Evolutionary conservation across 1,140 invertebrate genomes (phyloP), one percentile per base, ranked within the genome.

Genomic region (Drosophila arawakana): DNA sequence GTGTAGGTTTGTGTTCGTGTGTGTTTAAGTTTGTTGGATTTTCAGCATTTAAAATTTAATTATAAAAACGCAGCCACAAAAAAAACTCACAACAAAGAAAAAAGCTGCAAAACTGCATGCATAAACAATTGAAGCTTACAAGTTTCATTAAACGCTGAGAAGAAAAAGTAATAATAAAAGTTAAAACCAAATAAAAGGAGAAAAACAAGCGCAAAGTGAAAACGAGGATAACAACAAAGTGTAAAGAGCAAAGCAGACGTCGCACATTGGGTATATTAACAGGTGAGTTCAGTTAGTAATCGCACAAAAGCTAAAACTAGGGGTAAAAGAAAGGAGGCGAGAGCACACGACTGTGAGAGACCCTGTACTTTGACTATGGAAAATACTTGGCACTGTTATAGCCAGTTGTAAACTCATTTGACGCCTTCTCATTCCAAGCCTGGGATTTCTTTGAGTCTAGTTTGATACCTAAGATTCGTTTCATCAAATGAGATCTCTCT

Each of bases 41-140:
- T 46, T 73, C 43, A 59, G 68, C 76, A 79, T 82, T 86, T 86
- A 76, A 30, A 82, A 88, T 82, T 60, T 71, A 76, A 79, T 85
- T 86, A 73, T 66, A 81, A 70, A 81, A 67, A 76, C 62, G 49
- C 66, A 65, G 57, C 37, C 34, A 30, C 35, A 39, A 57, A 57
- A 49, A 25, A 71, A 49, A 30, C 25, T 30, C 50, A 62, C 58
- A 62, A 66, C 41, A 58, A 25, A 66, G 21, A 49, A 37, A 59
- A 25, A 43, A 74, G 37, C 8, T 9, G 2, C 37, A 54, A 76
- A 76, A 50, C 58, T 73, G 65, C 82, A 82, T 86, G 79, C 82
- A 82, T 86, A 73, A 86, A 79, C 57, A 43, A 79, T 71, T 58
- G 44, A 76, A 25, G 50, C 70, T 58, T 34, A 78, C 34, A 74